Conservation (phyloP, 2,113 vertebrate genomes). For the Brevimyrus niger region DNA sequence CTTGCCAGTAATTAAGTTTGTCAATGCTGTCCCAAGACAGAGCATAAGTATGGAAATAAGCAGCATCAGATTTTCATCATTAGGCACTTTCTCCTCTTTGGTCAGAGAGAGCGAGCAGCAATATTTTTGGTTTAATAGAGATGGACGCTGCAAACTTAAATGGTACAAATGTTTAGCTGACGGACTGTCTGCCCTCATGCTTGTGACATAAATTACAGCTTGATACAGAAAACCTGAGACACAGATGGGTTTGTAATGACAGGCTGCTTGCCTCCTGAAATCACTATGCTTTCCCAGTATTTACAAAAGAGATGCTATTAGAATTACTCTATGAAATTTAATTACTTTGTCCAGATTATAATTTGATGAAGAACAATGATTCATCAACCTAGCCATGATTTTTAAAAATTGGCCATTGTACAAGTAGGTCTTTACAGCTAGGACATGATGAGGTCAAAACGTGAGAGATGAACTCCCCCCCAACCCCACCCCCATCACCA, state of each 20-base stretch:
- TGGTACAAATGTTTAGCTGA: not conserved
- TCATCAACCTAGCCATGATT: not conserved
- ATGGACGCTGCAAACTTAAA: not conserved
- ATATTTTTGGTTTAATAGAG: not conserved
- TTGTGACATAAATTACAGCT: constrained; percentile 16
- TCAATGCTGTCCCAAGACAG: not conserved
- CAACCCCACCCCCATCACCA: not conserved
- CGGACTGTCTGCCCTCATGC: not conserved
- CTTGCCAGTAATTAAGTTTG: not conserved
- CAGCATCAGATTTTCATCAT: not conserved
- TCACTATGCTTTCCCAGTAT: not conserved
- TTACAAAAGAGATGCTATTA: not conserved
- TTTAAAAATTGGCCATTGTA: not conserved
- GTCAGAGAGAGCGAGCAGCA: not conserved
- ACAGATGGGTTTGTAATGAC: constrained; percentile 3
- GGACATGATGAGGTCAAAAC: not conserved
- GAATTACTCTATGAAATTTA: not conserved
- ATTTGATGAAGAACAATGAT: not conserved
- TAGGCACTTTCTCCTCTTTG: not conserved
- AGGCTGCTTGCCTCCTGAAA: not conserved
- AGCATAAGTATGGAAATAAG: not conserved
- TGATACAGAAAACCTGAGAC: not conserved
- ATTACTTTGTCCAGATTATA: not conserved
- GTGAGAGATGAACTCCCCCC: not conserved
- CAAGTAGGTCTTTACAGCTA: not conserved